Evolutionary conservation across 1,140 invertebrate genomes (phyloP).

Genomic region (Lepidurus arcticus): DNA sequence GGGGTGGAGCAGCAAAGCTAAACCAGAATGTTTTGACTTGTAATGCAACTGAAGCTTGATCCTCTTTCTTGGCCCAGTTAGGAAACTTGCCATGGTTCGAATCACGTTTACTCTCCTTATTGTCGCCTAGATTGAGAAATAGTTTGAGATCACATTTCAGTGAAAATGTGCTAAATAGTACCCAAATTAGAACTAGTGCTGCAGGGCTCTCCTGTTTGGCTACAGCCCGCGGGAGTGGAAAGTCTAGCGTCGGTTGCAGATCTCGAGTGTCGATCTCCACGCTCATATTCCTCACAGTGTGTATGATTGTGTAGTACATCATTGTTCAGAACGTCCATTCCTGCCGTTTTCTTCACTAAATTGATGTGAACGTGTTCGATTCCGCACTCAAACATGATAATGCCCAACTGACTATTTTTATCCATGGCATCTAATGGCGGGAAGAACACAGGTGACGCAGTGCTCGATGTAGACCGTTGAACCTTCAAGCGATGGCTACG

Average conservation of each 20-base stretch:
- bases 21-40: conserved; percentile 91
- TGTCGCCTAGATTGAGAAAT: neutral
- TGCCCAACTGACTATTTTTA: conserved; percentile 69
- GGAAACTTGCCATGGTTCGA: neutral
- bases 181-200: neutral
- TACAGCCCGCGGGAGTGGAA: neutral
- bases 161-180: neutral
- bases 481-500: neutral
- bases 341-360: conserved; percentile 46
- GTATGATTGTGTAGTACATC: neutral
- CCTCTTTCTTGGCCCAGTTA: conserved; percentile 22
- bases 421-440: conserved; percentile 25
- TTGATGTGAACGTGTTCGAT: conserved; percentile 82
- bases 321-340: neutral
- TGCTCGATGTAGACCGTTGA: conserved; percentile 27
- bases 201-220: neutral
- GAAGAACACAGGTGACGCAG: conserved; percentile 27
- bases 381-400: conserved; percentile 96
- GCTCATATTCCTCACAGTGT: neutral
- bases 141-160: neutral
- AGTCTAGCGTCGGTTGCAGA: neutral
- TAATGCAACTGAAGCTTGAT: conserved; percentile 48
- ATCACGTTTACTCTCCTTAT: conserved; percentile 5
- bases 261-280: neutral
- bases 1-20: conserved; percentile 92